These are phyloP conservation scores for Agrypnia vestita DNA, from an alignment of 1,140 invertebrate species.

Conservation along the genomic window DNA sequence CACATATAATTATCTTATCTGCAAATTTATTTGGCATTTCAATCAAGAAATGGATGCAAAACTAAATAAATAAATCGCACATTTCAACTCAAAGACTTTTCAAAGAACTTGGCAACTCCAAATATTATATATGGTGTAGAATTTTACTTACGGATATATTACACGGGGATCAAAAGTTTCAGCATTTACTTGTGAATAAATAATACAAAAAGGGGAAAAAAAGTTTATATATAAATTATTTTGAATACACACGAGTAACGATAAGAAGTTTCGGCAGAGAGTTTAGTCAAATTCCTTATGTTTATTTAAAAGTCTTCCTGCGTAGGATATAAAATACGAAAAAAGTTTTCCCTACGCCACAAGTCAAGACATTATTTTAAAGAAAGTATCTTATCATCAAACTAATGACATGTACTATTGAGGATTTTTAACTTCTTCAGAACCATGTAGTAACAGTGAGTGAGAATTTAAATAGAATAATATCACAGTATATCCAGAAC, in stretches of 20 bases:
- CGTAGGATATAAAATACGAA: neutral
- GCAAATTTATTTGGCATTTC: neutral
- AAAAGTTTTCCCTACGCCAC: neutral
- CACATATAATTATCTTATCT: no score
- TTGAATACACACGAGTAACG: neutral
- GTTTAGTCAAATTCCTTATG: no score
- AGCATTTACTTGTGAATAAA: conserved; percentile 15
- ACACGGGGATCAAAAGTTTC: conserved; percentile 14
- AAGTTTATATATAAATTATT: conserved; percentile 33
- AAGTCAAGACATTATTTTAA: no score
- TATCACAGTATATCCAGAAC: no score
- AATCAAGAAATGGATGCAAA: neutral
- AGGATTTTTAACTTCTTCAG: no score
- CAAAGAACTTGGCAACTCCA: neutral
- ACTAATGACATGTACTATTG: no score
- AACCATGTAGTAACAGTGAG: no score
- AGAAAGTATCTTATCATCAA: no score
- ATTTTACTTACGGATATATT: neutral
- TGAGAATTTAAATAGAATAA: no score
- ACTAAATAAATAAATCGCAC: neutral
- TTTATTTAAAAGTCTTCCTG: no score
- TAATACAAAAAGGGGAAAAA: conserved; percentile 6
- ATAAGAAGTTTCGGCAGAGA: no score
- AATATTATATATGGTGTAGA: neutral
- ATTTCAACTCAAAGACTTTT: conserved; percentile 2